Evolutionary conservation across 2,113 vertebrate species (phyloP).

Genomic region (Larimichthys crocea): DNA sequence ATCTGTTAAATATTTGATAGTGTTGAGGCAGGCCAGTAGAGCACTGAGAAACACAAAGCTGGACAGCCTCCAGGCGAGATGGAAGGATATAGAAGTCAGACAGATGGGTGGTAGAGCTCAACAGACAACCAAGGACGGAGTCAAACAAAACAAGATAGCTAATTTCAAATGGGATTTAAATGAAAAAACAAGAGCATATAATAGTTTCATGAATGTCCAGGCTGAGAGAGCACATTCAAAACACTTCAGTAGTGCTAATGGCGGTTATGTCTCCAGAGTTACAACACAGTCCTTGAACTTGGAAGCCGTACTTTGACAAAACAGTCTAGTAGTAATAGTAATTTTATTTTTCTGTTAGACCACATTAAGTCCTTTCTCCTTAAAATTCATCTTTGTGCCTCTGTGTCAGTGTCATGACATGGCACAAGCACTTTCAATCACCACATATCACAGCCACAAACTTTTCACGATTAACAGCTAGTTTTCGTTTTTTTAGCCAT

Average conservation of each 20-base stretch:
- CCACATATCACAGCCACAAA: too few relatives aligned
- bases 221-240: neutral
- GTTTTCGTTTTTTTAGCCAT: too few relatives aligned
- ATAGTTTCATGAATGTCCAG: neutral
- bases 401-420: too few relatives aligned
- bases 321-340: neutral
- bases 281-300: neutral
- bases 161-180: neutral
- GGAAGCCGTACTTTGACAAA: neutral
- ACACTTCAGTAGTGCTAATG: neutral
- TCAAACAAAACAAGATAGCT: slow-evolving; percentile 10
- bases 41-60: slow-evolving; percentile 37
- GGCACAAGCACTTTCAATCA: too few relatives aligned
- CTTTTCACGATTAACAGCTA: too few relatives aligned
- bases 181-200: neutral
- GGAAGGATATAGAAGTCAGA: slow-evolving; percentile 18
- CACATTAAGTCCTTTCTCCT: too few relatives aligned
- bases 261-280: neutral
- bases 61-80: slow-evolving; percentile 14
- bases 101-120: slow-evolving; percentile 34
- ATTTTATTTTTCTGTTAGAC: too few relatives aligned
- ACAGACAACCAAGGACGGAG: slow-evolving; percentile 9
- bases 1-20: slow-evolving; percentile 33
- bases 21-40: slow-evolving; percentile 2
- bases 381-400: too few relatives aligned